These are phyloP conservation scores for Mycteria americana DNA, from an alignment of 2,797 vertebrate genomes.

Conservation along the genomic window DNA sequence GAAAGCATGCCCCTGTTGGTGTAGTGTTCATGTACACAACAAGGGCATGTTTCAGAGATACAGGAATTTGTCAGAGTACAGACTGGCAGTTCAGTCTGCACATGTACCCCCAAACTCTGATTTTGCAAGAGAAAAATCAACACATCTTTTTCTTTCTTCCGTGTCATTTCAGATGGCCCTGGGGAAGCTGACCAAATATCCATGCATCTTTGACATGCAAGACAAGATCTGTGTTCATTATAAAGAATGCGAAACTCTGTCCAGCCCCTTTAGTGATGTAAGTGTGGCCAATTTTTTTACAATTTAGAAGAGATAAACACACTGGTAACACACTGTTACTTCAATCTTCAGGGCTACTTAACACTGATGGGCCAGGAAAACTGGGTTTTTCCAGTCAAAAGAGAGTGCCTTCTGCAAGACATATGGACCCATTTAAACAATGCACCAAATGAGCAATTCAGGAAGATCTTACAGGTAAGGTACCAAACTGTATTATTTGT, in stretches of 20 bases:
- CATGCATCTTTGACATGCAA: neutral
- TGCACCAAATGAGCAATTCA: neutral
- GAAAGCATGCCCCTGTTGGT: neutral
- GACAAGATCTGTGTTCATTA: rapidly evolving
- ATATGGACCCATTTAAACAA: neutral
- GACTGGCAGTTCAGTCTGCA: neutral
- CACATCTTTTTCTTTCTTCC: neutral
- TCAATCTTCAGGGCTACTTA: rapidly evolving
- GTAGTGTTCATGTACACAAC: neutral
- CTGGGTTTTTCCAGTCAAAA: neutral
- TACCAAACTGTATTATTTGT: neutral
- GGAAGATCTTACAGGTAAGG: neutral
- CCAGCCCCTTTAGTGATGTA: rapidly evolving
- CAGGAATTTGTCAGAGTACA: neutral
- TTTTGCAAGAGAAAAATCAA: neutral
- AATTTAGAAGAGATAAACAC: neutral
- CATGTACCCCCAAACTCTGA: rapidly evolving
- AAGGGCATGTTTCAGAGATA: neutral
- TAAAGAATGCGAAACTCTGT: rapidly evolving
- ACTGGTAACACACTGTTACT: neutral
- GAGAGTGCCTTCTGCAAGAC: conserved; percentile 40
- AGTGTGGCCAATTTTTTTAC: neutral
- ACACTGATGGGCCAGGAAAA: rapidly evolving
- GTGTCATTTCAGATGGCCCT: neutral
- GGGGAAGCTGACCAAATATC: neutral